These are phyloP conservation scores for Acrocephalus scirpaceus DNA, from an alignment of 2,797 vertebrate species.

Conservation along the genomic window DNA sequence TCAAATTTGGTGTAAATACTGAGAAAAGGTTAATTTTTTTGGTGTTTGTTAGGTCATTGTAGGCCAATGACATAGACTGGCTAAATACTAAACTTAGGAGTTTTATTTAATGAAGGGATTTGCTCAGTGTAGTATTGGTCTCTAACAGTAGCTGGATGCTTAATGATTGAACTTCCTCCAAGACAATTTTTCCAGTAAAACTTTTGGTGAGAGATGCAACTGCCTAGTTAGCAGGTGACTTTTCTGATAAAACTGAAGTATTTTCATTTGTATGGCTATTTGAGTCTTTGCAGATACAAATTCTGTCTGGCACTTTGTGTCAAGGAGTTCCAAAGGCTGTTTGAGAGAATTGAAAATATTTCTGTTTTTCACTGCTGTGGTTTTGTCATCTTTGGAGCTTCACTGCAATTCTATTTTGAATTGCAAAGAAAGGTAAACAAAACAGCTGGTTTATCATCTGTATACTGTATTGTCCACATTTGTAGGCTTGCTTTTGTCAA, in stretches of 20 bases:
- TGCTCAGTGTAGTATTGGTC: neutral
- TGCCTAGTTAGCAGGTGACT: neutral
- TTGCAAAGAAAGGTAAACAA: conserved; percentile 9
- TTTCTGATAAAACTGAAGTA: neutral
- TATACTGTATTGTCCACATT: neutral
- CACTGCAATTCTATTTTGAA: neutral
- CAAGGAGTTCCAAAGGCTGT: neutral
- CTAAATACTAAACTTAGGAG: neutral
- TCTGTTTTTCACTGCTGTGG: neutral
- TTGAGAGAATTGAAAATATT: neutral
- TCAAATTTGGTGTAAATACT: neutral
- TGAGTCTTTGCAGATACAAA: neutral
- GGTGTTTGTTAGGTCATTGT: neutral
- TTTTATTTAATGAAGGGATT: neutral
- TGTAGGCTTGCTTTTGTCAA: neutral
- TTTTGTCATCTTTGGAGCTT: conserved; percentile 14
- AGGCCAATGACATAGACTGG: neutral
- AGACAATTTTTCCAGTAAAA: neutral
- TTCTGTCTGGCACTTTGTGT: neutral
- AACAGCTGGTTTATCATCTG: neutral
- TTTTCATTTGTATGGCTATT: neutral
- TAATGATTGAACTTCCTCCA: neutral
- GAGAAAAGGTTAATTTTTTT: neutral
- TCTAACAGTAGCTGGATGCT: neutral
- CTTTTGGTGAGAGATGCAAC: neutral